Evolutionary conservation across 2,797 vertebrate species (phyloP).

Genomic region (Aldrovandia affinis): DNA sequence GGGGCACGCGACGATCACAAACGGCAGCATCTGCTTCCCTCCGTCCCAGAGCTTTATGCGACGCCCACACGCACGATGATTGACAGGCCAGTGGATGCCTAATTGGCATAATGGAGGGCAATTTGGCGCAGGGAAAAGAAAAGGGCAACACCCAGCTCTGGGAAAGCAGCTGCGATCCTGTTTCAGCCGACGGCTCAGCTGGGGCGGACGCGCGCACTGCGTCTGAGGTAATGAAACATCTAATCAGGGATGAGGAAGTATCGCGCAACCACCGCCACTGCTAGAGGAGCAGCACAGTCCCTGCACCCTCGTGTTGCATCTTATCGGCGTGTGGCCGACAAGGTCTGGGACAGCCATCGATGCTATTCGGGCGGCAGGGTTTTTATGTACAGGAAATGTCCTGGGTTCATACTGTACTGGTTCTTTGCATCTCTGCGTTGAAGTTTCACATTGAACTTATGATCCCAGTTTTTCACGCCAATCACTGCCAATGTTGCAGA

Average conservation of each 20-base stretch:
- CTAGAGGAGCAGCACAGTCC: background rate
- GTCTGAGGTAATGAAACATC: background rate
- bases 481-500: too few relatives aligned
- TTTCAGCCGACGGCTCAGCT: background rate
- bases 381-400: background rate
- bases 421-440: background rate
- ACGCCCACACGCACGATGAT: slow-evolving; percentile 16
- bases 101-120: slow-evolving; percentile 22
- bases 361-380: background rate
- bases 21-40: background rate
- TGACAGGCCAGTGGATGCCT: background rate
- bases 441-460: too few relatives aligned
- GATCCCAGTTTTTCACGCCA: too few relatives aligned
- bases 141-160: background rate
- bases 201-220: background rate
- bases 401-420: background rate
- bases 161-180: background rate
- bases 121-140: background rate
- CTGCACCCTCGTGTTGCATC: background rate
- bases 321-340: too few relatives aligned
- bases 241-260: background rate
- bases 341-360: background rate
- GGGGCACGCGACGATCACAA: background rate
- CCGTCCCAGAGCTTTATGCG: background rate
- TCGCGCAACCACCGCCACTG: background rate